These are phyloP conservation scores for Papilio demoleus DNA, from an alignment of 2,888 invertebrate species.

Conservation along the genomic window DNA sequence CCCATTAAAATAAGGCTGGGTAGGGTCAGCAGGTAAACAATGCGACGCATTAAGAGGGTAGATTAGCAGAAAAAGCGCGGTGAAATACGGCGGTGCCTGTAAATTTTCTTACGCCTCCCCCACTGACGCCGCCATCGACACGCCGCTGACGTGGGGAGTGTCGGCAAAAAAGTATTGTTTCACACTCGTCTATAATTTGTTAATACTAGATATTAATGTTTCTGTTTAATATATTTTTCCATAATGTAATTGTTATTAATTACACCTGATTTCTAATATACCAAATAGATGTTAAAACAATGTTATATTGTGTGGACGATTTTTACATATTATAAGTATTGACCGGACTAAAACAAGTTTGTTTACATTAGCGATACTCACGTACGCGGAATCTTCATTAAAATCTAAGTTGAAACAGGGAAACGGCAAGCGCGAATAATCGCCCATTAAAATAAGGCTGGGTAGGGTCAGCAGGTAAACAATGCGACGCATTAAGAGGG, in stretches of 20 bases:
- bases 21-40: conserved; percentile 82
- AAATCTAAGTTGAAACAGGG: conserved; percentile 52
- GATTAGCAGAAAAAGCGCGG: conserved; percentile 79
- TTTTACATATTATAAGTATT: conserved; percentile 12
- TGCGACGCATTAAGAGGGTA: conserved; percentile 81
- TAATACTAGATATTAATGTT: too few relatives aligned
- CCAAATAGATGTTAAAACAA: too few relatives aligned
- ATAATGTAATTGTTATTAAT: too few relatives aligned
- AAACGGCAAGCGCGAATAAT: conserved; percentile 50
- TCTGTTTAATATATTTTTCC: too few relatives aligned
- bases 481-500: conserved; percentile 81
- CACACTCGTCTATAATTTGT: too few relatives aligned
- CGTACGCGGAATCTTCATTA: conserved; percentile 31
- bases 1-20: conserved; percentile 51
- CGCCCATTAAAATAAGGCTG: conserved; percentile 50
- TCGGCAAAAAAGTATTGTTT: conserved; percentile 55
- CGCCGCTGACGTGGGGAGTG: conserved; percentile 72
- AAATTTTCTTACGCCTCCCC: conserved; percentile 81
- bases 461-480: conserved; percentile 81
- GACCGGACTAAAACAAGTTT: conserved; percentile 3
- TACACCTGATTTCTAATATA: too few relatives aligned
- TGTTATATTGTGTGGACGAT: too few relatives aligned
- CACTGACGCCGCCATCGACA: conserved; percentile 79
- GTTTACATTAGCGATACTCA: conserved; percentile 5
- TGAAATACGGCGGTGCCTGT: conserved; percentile 81